Percentiles rank a stretch among this genome's conserved stretches.
phyloP scores from a whole-genome alignment of 2,797 vertebrate genomes.

The Ptychobarbus kaznakovi region DNA sequence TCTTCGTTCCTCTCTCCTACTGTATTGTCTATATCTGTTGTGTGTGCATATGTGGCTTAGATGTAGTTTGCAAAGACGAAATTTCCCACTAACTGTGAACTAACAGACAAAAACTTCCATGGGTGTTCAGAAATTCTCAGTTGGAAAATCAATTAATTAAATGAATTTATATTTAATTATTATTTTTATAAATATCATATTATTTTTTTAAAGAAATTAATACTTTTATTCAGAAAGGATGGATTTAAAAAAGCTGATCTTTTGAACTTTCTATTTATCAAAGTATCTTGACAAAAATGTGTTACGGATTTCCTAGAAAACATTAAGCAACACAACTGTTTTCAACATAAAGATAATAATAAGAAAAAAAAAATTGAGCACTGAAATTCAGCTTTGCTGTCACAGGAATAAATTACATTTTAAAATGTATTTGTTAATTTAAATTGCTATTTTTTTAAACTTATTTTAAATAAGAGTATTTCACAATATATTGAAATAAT shows the following conservation, averaged over 20 bases:
- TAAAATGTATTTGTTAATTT: no score
- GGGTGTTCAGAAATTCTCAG: not conserved
- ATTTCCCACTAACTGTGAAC: not conserved
- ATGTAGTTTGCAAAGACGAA: slow-evolving; percentile 31
- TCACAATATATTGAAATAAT: no score
- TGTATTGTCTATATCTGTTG: not conserved
- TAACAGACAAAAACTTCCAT: not conserved
- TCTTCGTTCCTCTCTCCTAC: not conserved
- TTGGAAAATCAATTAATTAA: not conserved
- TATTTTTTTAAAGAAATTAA: not conserved
- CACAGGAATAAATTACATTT: no score
- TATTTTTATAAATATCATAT: not conserved
- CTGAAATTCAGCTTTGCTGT: no score
- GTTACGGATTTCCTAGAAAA: not conserved
- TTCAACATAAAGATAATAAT: no score
- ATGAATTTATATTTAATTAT: not conserved
- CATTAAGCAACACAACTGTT: no score
- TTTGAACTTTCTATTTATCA: not conserved
- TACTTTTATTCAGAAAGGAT: not conserved
- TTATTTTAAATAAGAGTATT: no score
- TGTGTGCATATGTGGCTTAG: slow-evolving; percentile 20
- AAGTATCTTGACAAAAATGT: not conserved
- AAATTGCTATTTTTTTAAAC: no score
- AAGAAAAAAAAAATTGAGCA: no score
- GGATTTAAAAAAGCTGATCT: not conserved